phyloP scores from a whole-genome alignment of 2,888 invertebrate genomes.

The Amiota communis region DNA sequence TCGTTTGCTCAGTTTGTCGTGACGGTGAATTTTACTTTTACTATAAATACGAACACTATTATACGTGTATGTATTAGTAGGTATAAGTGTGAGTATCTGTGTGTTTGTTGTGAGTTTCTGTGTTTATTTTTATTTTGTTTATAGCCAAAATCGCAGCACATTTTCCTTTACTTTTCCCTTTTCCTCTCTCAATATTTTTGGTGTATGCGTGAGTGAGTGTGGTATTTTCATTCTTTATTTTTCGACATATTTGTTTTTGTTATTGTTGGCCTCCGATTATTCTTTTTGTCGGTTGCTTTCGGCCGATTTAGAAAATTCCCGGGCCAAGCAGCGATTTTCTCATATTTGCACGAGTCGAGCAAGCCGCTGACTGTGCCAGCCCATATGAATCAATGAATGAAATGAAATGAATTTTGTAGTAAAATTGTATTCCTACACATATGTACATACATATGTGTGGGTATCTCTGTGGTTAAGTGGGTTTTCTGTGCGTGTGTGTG shows the following conservation, averaged over 20 bases:
- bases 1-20: background rate
- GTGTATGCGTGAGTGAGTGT: slow-evolving; percentile 3
- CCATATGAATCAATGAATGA: too few species aligned
- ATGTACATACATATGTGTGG: background rate
- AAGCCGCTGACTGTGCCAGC: background rate
- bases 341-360: background rate
- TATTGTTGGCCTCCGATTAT: background rate
- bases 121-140: background rate
- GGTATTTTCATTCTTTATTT: background rate
- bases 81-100: background rate
- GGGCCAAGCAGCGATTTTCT: slow-evolving; percentile 20
- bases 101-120: background rate
- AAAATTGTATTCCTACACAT: background rate
- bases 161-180: background rate
- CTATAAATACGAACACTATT: background rate
- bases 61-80: background rate
- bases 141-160: slow-evolving; percentile 15
- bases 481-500: background rate
- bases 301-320: slow-evolving; percentile 28
- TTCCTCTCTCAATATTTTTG: background rate
- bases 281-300: background rate
- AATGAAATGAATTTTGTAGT: too few species aligned
- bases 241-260: background rate
- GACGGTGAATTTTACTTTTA: background rate
- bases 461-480: background rate